Evolutionary conservation across 2,888 invertebrate species (phyloP), one percentile per base, ranked within the genome.

Genomic region (Watsonalla binaria): DNA sequence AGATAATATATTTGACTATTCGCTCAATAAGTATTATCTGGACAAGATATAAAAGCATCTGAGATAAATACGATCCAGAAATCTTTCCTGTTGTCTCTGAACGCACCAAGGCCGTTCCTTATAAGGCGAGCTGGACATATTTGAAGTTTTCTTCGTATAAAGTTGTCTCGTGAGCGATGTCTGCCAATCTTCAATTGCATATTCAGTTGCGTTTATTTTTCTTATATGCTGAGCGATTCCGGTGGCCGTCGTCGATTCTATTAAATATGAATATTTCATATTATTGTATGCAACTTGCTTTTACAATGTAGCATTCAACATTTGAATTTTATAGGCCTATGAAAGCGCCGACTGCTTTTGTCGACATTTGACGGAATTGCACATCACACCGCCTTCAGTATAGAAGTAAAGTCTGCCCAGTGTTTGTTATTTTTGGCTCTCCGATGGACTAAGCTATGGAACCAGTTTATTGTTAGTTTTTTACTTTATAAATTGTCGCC

Each of bases 221-320:
- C 65, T 60, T 55, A 60, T 63, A 61, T 69, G 60, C 65, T 66
- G 72, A 63, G 67, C 71, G 65, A 73, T 73, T 79, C 78, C 77
- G 81, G 80, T 81, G 80, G 80, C 74, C 79, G 65, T 68, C 62
- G 72, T 74, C 78, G 74, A 74, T 75, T 74, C 77, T 72, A 76
- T 81, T 86, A 80, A 24, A 24, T 82, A 87, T 88, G 84, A 87
- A 88, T 88, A 87, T 87, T 87, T 86, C 84, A 87, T 87, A 78
- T 80, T 81, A 84, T 86, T 84, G 86, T 82, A 83, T 83, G 87
- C 81, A 72, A 79, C 84, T 86, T 85, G 81, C 84, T 85, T 76
- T 76, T 61, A 82, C 86, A 85, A 80, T 82, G 84, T 84, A 79
- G 80, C 74, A 78, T 82, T 77, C 74, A 73, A 73, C 73, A 72